Evolutionary conservation across 2,113 vertebrate species (phyloP), one percentile per base, ranked within the genome.

Genomic region (Prionailurus bengalensis): DNA sequence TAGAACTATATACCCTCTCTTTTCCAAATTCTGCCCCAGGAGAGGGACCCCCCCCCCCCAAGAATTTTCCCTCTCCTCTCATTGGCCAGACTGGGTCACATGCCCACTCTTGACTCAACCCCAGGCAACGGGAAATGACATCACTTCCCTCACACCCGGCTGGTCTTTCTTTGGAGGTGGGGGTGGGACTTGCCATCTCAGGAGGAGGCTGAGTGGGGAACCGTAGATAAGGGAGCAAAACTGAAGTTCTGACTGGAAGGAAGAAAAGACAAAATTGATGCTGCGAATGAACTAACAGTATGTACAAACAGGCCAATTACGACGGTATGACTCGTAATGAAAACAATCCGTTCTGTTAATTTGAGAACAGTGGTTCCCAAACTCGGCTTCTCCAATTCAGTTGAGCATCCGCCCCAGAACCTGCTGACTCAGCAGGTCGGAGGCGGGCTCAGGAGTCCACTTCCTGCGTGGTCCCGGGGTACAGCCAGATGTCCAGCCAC

Each of bases 241-340:
- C 13, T 2, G 5, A 51, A 31, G 31, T 16, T 81, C 53, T 39
- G 19, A 33, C 31, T 27, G 21, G 19, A 74, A 66, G 17, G 27
- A 73, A 58, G 55, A 48, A 63, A 63, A 36, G 80, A 66, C 53
- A 53, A 83, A 25, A 66, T 12, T 21, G 21, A 14, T 51, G 78
- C 68, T 65, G 25, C 17, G 19, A 55, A 53, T 83, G 68, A 51
- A 21, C 68, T 21, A 71, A 27, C 19, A 61, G 21, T 83, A 13
- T n/a, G 7, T n/a, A 61, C 29, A 21, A 63, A 14, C 73, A 96
- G 78, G 76, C 84, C 31, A 45, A 93, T 88, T 29, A 61, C n/a
- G 92, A 89, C 33, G 85, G 15, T 94, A 79, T 98, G 95, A 94
- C 86, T 84, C 96, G 48, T n/a, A 95, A 97, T 36, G 95, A 66